A percentile compares a stretch with the other conserved stretches of the same genome.
phyloP scores from a whole-genome alignment of 2,113 vertebrate species.

The Callipepla squamata region DNA sequence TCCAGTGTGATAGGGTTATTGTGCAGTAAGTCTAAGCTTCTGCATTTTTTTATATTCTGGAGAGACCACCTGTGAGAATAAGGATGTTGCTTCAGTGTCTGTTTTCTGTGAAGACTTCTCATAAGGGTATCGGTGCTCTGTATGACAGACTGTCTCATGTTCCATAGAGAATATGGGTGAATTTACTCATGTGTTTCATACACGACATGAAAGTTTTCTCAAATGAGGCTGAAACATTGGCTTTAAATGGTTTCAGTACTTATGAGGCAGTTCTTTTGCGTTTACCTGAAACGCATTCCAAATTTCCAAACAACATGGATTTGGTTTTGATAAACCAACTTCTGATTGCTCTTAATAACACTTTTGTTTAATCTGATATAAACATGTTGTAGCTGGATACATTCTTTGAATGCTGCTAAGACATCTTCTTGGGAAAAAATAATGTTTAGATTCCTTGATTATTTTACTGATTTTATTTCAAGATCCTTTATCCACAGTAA shows the following conservation, averaged over 20 bases:
- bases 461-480: not conserved
- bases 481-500: not conserved
- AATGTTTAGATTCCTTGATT: not conserved
- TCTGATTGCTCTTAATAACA: not conserved
- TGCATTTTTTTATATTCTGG: not conserved
- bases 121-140: not conserved
- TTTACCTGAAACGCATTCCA: not conserved
- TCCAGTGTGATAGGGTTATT: not conserved
- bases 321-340: not conserved
- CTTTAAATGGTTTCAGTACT: not conserved
- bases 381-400: not conserved
- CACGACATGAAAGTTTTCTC: not conserved
- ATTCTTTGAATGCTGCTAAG: not conserved
- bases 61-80: not conserved
- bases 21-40: not conserved
- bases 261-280: not conserved
- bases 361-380: not conserved
- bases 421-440: not conserved
- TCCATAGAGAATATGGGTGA: not conserved
- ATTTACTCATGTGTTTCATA: not conserved
- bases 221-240: not conserved
- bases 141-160: not conserved
- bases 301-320: not conserved
- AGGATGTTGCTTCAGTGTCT: not conserved
- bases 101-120: not conserved